A percentile compares a stretch with the other conserved stretches of the same genome.
Conservation (phyloP, 2,113 vertebrate genomes). For the Ploceus nigricollis region DNA sequence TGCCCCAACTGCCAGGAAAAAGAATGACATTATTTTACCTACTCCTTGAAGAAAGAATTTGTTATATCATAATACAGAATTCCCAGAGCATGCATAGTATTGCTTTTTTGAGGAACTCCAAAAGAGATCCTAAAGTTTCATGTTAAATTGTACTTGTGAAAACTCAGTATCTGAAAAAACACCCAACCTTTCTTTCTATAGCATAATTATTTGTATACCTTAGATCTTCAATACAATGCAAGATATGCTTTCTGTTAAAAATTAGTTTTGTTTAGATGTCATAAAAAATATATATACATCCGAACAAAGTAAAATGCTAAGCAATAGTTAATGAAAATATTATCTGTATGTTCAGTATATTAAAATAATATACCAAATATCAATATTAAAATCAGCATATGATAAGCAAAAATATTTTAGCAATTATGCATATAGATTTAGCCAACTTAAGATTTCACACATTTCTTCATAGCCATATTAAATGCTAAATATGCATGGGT, state of each 20-base stretch:
- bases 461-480: neutral
- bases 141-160: neutral
- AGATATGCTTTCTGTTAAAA: neutral
- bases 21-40: neutral
- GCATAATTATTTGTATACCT: neutral
- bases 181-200: neutral
- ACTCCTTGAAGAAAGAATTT: neutral
- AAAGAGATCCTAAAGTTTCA: neutral
- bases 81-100: rapidly evolving
- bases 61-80: neutral
- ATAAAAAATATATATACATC: neutral
- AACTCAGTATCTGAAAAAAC: neutral
- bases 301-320: neutral
- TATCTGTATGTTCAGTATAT: neutral
- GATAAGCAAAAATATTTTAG: neutral
- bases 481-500: neutral
- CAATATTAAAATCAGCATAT: neutral
- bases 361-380: neutral
- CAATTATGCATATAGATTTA: neutral
- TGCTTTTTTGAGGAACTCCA: neutral
- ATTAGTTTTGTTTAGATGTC: neutral
- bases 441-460: neutral
- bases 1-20: neutral
- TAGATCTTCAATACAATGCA: neutral
- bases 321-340: neutral